Evolutionary conservation across 2,888 invertebrate species (phyloP), one percentile per base, ranked within the genome.

Genomic region (Drosophila kambysellisi): DNA sequence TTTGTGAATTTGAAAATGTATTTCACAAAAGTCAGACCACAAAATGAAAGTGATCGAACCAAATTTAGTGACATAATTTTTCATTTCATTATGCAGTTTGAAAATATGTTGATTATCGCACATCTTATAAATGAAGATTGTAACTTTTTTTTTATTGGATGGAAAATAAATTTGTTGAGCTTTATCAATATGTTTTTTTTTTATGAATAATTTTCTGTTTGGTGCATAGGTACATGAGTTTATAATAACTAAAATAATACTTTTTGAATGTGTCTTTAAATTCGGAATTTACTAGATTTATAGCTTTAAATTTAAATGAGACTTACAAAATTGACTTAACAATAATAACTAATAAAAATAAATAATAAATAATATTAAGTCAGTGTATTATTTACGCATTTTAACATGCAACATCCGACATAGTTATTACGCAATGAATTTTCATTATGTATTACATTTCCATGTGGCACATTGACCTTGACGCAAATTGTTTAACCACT

Each of bases 401-500:
- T 39, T 2, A 46, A 25, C 25, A 8, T 8, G 4, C 25, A 43
- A 41, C n/a, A n/a, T 41, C n/a, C 41, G n/a, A 0, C n/a, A 41
- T n/a, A 11, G 2, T 11, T 41, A 5, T n/a, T n/a, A 46, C 29
- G 50, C 11, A n/a, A n/a, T 32, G 17, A 29, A 33, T 20, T 33
- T 17, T 15, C 41, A 46, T 46, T 46, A 12, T 46, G 0, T 46
- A 46, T 25, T 25, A 15, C 25, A 15, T 25, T n/a, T n/a, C 4
- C 32, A 33, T 30, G 11, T n/a, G 29, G 6, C 25, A 46, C 11
- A 17, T 4, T 2, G 37, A 48, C 15, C 54, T 62, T 66, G 46
- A 32, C 12, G 15, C 17, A 59, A 66, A 59, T 37, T 70, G 51
- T 66, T 77, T 70, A 33, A 41, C 62, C 35, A 30, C 39, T 57